Conservation (phyloP, 2,797 vertebrate genomes). For the Propithecus perrieri region DNA sequence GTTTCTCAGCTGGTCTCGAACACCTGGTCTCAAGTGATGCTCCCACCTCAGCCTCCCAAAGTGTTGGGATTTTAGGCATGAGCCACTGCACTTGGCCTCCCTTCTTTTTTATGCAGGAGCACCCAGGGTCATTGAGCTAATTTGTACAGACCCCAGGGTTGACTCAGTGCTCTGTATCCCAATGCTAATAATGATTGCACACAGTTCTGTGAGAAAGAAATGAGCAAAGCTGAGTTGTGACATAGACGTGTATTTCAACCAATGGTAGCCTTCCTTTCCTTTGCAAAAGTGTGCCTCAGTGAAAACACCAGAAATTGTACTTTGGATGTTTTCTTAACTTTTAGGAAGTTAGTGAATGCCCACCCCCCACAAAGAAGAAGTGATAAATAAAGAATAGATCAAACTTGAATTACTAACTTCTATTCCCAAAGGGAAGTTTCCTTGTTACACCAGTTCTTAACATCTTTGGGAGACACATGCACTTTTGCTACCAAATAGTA, state of each 20-base stretch:
- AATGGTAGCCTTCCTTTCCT: neutral
- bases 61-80: neutral
- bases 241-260: neutral
- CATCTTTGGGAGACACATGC: neutral
- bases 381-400: neutral
- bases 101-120: neutral
- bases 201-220: neutral
- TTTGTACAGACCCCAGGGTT: neutral
- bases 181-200: neutral
- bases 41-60: neutral
- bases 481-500: neutral
- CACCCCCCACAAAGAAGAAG: accelerated
- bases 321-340: neutral
- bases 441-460: neutral
- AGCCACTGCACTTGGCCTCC: neutral
- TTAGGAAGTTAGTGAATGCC: neutral
- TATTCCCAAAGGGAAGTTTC: neutral
- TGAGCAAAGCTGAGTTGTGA: neutral
- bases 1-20: too few species aligned
- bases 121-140: neutral
- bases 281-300: neutral
- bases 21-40: neutral
- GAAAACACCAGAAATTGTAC: neutral
- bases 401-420: conserved; percentile 10
- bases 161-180: neutral